phyloP scores from a whole-genome alignment of 2,113 vertebrate species.

The Saimiri boliviensis region DNA sequence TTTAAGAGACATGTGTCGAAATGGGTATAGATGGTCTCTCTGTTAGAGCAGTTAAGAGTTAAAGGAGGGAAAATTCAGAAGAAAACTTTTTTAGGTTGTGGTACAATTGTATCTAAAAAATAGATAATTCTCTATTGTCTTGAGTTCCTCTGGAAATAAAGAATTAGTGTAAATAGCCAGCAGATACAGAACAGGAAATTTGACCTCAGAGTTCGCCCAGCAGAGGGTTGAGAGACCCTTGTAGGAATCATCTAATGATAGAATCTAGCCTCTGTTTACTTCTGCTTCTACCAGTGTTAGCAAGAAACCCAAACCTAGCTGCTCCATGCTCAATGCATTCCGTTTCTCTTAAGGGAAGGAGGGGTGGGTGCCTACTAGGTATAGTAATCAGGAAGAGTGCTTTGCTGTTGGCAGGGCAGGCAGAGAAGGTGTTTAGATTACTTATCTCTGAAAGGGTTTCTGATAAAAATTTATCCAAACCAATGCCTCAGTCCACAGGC shows the following conservation, averaged over 20 bases:
- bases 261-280: not conserved
- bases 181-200: not conserved
- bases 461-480: not conserved
- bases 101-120: not conserved
- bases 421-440: not conserved
- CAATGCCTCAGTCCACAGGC: not conserved
- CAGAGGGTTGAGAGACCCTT: not conserved
- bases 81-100: not conserved
- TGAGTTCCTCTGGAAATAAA: not conserved
- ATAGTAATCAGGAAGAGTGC: not conserved
- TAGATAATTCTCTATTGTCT: not conserved
- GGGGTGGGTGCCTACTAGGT: too few species aligned
- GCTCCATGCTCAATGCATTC: not conserved
- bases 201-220: not conserved
- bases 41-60: not conserved
- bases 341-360: not conserved
- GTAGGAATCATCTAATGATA: not conserved
- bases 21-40: not conserved
- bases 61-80: not conserved
- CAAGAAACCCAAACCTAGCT: not conserved
- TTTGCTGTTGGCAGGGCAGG: not conserved
- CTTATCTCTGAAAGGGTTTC: not conserved
- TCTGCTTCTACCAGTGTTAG: not conserved
- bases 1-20: not conserved
- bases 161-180: not conserved